Base-by-base conservation (phyloP, 2,797 vertebrate genomes). In the Silurus lanzhouensis region DNA sequence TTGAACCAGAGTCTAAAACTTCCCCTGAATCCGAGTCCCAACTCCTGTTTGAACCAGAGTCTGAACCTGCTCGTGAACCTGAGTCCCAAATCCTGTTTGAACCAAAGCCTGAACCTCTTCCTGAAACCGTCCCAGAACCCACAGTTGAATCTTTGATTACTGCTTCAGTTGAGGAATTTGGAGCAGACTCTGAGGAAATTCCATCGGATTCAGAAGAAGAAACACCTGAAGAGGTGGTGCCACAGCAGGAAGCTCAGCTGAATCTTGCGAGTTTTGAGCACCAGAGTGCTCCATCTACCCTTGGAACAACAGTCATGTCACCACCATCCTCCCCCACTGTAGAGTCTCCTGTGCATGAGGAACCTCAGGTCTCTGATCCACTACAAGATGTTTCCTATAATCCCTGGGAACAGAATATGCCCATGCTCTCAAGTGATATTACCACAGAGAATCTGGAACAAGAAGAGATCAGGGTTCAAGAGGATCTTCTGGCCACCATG, bases 231-330 rank as follows among this genome's bases (percentile, higher is more conserved):
- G 90, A 87, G 25, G 75, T 48, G 27, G 64, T 83, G 25, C 87
- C 88, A 66, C 86, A 90, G 60, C 64, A 89, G 58, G 86, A 91
- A n/a, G 87, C 90, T 25, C 88, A 92, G 81, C 57, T 90, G 17
- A 91, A 94, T 88, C 80, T 83, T 38, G 91, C 90, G 74, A 89
- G 84, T 85, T 91, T 91, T 3, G 91, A 92, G 46, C 81, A 92
- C 7, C 58, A 83, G 48, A 80, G 86, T 81, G 89, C 89, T 0
- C 88, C 91, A 83, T 86, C 93, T 48, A 92, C 92, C 31, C 87
- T 95, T 81, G 94, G 94, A 82, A 95, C 94, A 0, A 95, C 95
- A 0, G 92, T 95, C 71, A 93, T 95, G 93, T 96, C 94, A 83
- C 94, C 94, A 82, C 95, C 95, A 22, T 94, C 92, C 84, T 95